These are phyloP conservation scores for Lutjanus erythropterus DNA, from an alignment of 2,113 vertebrate genomes.

Conservation along the genomic window DNA sequence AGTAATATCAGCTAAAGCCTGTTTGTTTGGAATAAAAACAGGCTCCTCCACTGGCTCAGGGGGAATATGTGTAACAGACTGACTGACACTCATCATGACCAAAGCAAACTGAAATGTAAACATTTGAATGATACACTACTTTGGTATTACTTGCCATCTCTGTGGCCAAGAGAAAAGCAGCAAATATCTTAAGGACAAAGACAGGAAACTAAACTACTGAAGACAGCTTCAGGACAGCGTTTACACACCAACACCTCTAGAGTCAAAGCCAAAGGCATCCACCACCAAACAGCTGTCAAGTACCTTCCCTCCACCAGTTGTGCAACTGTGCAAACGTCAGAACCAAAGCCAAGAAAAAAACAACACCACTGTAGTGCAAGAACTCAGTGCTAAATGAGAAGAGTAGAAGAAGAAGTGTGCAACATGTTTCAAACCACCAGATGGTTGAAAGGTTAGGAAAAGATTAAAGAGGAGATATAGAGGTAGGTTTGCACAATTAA, in stretches of 20 bases:
- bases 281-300: constrained; percentile 27
- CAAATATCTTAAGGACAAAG: background rate
- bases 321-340: background rate
- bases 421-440: background rate
- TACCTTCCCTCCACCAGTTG: constrained; percentile 3
- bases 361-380: background rate
- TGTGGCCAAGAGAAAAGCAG: background rate
- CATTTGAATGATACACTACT: background rate
- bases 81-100: constrained; percentile 20
- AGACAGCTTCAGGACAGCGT: background rate
- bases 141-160: background rate
- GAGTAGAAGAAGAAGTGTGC: background rate
- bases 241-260: background rate
- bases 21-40: background rate
- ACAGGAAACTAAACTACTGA: background rate
- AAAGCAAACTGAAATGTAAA: constrained; percentile 2
- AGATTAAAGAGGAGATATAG: background rate
- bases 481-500: background rate
- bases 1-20: background rate
- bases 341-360: constrained; percentile 5
- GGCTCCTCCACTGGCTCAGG: background rate
- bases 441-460: background rate
- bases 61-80: background rate
- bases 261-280: constrained; percentile 23
- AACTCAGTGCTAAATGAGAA: background rate